phyloP scores from a whole-genome alignment of 2,113 vertebrate species.

The Myrmecobius fasciatus region DNA sequence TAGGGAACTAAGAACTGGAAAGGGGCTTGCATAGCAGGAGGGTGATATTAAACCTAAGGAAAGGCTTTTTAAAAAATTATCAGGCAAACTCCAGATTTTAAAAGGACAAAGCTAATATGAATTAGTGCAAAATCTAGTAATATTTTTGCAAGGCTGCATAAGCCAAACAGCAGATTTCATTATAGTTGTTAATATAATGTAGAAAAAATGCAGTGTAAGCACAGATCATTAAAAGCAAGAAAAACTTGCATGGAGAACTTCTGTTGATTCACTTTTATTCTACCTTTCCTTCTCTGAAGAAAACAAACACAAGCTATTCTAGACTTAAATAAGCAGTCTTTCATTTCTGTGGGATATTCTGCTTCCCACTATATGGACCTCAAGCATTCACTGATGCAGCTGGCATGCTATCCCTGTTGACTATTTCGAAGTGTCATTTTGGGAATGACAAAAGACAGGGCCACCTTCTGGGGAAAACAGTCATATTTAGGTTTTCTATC shows the following conservation, averaged over 20 bases:
- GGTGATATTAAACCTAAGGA: slow-evolving; percentile 80
- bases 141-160: slow-evolving; percentile 63
- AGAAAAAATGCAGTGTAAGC: not conserved
- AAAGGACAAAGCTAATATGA: slow-evolving; percentile 72
- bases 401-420: slow-evolving; percentile 46
- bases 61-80: slow-evolving; percentile 71
- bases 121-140: slow-evolving; percentile 82
- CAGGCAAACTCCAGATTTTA: slow-evolving; percentile 72
- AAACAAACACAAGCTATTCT: not conserved
- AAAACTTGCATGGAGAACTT: slow-evolving; percentile 30
- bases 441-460: not conserved
- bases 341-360: not conserved
- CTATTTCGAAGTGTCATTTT: not conserved
- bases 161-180: slow-evolving; percentile 50
- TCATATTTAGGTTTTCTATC: slow-evolving; percentile 32
- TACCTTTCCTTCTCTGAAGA: not conserved
- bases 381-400: slow-evolving; percentile 5
- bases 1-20: slow-evolving; percentile 78
- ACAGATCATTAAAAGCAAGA: slow-evolving; percentile 16
- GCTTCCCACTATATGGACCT: not conserved
- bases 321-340: fast-evolving
- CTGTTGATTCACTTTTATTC: not conserved
- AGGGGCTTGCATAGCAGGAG: slow-evolving; percentile 87
- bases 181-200: not conserved
- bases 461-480: slow-evolving; percentile 30